phyloP scores from a whole-genome alignment of 2,113 vertebrate genomes.

The Rhinoderma darwinii region DNA sequence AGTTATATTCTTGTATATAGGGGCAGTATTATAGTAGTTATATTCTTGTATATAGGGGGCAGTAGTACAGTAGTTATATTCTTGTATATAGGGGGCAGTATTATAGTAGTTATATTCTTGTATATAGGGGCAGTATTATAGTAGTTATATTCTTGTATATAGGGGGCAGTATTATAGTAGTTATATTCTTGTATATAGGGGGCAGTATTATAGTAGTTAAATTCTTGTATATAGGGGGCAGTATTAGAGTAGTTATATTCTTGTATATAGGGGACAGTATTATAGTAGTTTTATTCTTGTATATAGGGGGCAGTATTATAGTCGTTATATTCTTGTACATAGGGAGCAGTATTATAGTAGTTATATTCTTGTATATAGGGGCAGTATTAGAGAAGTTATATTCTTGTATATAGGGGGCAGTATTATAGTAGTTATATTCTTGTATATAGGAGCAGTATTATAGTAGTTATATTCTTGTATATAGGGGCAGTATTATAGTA shows the following conservation, averaged over 20 bases:
- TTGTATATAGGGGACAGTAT: background rate
- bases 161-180: background rate
- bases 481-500: background rate
- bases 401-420: no score
- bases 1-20: no score
- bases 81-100: no score
- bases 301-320: background rate
- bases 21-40: no score
- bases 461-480: no score
- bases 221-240: background rate
- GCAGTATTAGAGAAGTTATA: no score
- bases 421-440: no score
- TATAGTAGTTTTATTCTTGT: constrained; percentile 7
- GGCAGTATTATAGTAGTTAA: background rate
- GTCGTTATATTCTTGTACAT: constrained; percentile 6
- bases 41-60: no score
- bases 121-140: background rate
- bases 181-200: background rate
- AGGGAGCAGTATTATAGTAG: background rate
- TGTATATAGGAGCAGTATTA: no score
- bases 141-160: background rate
- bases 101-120: background rate
- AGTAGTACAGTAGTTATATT: no score
- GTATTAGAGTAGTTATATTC: background rate
- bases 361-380: background rate